Conservation (phyloP, 2,113 vertebrate species). For the Cygnus atratus region DNA sequence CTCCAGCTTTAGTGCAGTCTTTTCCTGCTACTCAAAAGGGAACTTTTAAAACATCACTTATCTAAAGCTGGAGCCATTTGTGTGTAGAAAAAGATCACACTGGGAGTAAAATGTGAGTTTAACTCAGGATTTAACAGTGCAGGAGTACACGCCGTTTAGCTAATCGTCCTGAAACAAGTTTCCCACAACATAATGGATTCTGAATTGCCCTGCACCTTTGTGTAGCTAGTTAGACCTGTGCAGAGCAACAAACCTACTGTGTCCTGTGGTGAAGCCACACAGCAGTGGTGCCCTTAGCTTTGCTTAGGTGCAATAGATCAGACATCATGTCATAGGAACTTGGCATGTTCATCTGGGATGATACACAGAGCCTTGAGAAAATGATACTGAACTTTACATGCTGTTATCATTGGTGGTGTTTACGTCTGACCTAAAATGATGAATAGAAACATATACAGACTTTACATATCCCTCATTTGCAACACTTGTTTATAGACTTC, state of each 20-base stretch:
- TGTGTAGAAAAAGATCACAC: not conserved
- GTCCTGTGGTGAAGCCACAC: not conserved
- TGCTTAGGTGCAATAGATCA: not conserved
- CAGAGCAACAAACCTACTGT: not conserved
- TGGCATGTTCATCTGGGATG: not conserved
- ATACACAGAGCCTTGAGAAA: not conserved
- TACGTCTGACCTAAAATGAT: not conserved
- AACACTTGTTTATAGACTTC: not conserved
- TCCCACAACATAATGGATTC: not conserved
- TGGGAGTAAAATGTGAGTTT: slow-evolving; percentile 22
- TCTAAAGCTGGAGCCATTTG: not conserved
- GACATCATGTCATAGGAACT: not conserved
- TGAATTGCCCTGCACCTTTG: not conserved
- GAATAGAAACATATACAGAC: not conserved
- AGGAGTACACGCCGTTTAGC: not conserved
- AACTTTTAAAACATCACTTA: not conserved
- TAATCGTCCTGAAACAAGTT: not conserved
- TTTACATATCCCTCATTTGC: not conserved
- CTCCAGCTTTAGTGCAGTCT: not conserved
- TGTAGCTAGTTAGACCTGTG: not conserved
- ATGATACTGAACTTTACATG: not conserved
- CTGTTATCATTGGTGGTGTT: not conserved
- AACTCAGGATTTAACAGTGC: slow-evolving; percentile 11
- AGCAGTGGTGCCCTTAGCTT: not conserved
- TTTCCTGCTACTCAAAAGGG: not conserved